Evolutionary conservation across 1,140 invertebrate species (phyloP).

Genomic region (Antheraea mylitta): DNA sequence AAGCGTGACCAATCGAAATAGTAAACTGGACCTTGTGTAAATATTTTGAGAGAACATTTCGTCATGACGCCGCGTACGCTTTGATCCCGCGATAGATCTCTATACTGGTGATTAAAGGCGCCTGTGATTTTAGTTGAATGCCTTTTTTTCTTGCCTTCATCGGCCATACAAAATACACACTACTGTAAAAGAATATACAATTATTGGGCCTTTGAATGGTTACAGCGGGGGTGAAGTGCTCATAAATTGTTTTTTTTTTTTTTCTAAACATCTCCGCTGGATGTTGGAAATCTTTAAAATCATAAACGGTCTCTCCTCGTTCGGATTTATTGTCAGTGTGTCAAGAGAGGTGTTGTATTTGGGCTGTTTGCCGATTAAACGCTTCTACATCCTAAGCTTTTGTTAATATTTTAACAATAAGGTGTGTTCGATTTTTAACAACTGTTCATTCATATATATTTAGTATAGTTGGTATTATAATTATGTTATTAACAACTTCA

Average conservation of each 20-base stretch:
- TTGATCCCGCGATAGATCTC: constrained; percentile 77
- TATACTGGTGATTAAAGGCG: constrained; percentile 78
- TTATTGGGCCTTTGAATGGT: constrained; percentile 75
- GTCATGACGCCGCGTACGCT: constrained; percentile 54
- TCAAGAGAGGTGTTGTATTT: constrained; percentile 54
- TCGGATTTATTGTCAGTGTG: constrained; percentile 61
- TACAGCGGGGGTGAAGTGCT: constrained; percentile 76
- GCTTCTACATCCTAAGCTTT: constrained; percentile 30
- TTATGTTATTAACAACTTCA: not conserved
- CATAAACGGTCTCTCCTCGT: constrained; percentile 57
- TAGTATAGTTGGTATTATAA: not conserved
- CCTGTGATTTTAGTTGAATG: constrained; percentile 77
- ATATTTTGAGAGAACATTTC: constrained; percentile 64
- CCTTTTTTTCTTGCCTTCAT: constrained; percentile 70
- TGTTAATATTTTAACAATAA: constrained; percentile 1
- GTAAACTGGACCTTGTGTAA: constrained; percentile 62
- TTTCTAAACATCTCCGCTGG: constrained; percentile 37
- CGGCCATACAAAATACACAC: constrained; percentile 71
- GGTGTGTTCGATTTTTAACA: not conserved
- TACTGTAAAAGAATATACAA: constrained; percentile 79
- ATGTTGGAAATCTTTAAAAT: constrained; percentile 71
- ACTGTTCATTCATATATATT: not conserved
- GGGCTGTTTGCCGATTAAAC: constrained; percentile 66
- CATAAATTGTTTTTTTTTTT: constrained; percentile 77
- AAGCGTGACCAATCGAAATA: constrained; percentile 58